These are phyloP conservation scores for Phyllostomus discolor DNA, from an alignment of 2,113 vertebrate species.

Conservation along the genomic window DNA sequence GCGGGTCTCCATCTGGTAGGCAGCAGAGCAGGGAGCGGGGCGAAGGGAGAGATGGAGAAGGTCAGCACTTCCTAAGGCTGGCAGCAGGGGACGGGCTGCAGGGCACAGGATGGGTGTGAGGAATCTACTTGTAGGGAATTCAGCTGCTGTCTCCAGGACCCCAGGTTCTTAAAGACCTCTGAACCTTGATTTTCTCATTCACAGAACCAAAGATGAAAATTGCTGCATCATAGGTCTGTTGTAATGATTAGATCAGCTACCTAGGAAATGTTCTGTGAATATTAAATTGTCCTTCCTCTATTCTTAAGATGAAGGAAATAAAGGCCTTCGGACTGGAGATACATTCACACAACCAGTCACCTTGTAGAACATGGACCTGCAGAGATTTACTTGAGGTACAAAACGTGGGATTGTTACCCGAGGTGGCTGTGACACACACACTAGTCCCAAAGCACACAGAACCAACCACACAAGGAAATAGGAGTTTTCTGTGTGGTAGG, in stretches of 20 bases:
- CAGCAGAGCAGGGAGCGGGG: fast-evolving
- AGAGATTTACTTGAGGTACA: slow-evolving; percentile 56
- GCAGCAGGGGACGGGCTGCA: not conserved
- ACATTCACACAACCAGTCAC: not conserved
- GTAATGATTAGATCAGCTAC: not conserved
- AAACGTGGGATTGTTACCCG: slow-evolving; percentile 36
- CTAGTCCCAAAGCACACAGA: slow-evolving; percentile 15
- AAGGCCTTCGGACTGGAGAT: slow-evolving; percentile 2
- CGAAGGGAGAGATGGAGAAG: too few relatives aligned
- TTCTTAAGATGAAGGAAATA: not conserved
- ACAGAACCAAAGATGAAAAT: not conserved
- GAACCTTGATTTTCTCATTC: not conserved
- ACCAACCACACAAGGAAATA: not conserved
- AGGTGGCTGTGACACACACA: not conserved
- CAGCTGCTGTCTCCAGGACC: not conserved
- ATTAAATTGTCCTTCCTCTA: not conserved
- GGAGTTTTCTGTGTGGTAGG: not conserved
- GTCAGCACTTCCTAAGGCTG: not conserved
- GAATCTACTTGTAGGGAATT: not conserved
- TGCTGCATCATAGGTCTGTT: not conserved
- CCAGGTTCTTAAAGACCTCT: not conserved
- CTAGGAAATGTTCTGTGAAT: not conserved
- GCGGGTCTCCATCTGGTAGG: not conserved
- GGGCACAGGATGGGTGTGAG: not conserved
- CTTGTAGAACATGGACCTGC: slow-evolving; percentile 38